Percentiles rank a stretch among this genome's conserved stretches.
Evolutionary conservation across 2,888 invertebrate genomes (phyloP).

Genomic region (Labia minor): DNA sequence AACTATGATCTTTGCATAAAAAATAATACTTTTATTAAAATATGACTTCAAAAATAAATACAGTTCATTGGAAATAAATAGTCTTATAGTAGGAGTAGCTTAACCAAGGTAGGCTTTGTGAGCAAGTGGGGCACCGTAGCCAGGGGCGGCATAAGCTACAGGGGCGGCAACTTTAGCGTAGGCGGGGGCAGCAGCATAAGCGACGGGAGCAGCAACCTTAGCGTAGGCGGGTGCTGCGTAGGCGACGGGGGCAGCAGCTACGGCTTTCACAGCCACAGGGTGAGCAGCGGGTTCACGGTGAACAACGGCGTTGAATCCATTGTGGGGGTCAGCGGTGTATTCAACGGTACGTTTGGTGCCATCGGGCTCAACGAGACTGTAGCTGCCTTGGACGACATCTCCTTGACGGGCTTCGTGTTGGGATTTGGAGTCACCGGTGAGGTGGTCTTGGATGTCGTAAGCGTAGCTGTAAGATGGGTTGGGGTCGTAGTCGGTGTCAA

Average conservation of each 20-base stretch:
- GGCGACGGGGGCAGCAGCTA: constrained; percentile 31
- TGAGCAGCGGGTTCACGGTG: constrained; percentile 38
- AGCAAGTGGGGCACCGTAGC: constrained; percentile 27
- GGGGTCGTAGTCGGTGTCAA: constrained; percentile 37
- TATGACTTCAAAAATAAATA: constrained; percentile 4
- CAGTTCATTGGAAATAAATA: not conserved
- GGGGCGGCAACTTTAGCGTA: constrained; percentile 24
- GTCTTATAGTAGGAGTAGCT: not conserved
- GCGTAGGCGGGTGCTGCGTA: constrained; percentile 25
- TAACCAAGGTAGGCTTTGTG: constrained; percentile 18
- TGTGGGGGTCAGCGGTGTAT: constrained; percentile 46
- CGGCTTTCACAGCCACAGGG: constrained; percentile 21
- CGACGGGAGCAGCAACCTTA: constrained; percentile 33
- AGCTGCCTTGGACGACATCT: constrained; percentile 45
- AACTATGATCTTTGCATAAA: too few species aligned
- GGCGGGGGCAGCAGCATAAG: constrained; percentile 27
- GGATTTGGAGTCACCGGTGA: constrained; percentile 46
- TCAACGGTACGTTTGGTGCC: constrained; percentile 45
- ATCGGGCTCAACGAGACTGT: constrained; percentile 45
- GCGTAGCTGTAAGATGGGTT: constrained; percentile 46
- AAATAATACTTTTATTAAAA: constrained; percentile 9
- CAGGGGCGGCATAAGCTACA: constrained; percentile 28
- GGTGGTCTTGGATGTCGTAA: constrained; percentile 43
- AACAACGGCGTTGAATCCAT: constrained; percentile 49
- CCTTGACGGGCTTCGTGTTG: constrained; percentile 45